Conservation (phyloP, 2,797 vertebrate species). For the Scolopax bukidnonensis region DNA sequence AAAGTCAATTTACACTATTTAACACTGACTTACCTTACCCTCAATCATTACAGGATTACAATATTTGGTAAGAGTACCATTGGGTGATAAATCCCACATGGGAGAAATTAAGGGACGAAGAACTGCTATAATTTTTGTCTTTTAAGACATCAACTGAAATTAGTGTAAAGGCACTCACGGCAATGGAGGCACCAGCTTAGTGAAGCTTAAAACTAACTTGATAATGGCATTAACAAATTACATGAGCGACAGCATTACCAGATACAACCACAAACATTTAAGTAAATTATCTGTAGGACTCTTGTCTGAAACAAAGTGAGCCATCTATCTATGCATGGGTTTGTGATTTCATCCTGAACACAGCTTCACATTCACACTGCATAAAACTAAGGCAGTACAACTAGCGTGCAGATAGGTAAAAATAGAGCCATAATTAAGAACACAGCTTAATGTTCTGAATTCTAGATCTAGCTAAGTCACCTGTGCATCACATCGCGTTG, state of each 20-base stretch:
- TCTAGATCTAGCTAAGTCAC: background rate
- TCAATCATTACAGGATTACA: background rate
- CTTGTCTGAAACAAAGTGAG: background rate
- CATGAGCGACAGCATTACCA: background rate
- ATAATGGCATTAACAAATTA: background rate
- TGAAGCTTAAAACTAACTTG: background rate
- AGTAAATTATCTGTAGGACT: fast-evolving
- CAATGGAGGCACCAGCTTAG: background rate
- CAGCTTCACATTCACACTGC: background rate
- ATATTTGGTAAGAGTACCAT: background rate
- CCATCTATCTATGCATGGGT: background rate
- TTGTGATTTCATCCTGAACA: background rate
- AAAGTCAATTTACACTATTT: background rate
- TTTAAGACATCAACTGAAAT: background rate
- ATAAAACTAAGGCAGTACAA: background rate
- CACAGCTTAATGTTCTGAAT: background rate
- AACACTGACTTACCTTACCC: background rate
- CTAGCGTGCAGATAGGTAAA: background rate
- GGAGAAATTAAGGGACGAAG: background rate
- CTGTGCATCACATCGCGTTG: background rate
- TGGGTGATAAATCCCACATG: background rate
- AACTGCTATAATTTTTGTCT: background rate
- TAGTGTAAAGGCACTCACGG: background rate
- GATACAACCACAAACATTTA: background rate
- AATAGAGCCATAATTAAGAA: background rate